Evolutionary conservation across 2,888 invertebrate genomes (phyloP).

Genomic region (Amphipoea lucens): DNA sequence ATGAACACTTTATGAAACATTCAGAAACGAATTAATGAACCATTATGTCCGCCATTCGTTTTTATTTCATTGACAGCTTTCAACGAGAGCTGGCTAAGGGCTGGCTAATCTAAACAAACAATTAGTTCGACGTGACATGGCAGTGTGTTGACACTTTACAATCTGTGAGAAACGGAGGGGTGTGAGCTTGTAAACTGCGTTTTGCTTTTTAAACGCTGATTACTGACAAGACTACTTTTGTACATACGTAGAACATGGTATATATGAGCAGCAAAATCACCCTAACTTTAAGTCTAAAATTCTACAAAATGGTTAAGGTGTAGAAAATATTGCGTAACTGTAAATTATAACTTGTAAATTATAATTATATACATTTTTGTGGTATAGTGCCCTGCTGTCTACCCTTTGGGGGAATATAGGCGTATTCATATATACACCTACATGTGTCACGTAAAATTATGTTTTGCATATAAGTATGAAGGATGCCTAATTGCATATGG

Average conservation of each 20-base stretch:
- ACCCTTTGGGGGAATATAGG: no score
- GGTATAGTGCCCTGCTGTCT: neutral
- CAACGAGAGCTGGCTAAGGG: slow-evolving; percentile 14
- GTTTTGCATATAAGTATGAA: neutral
- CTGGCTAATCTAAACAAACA: slow-evolving; percentile 57
- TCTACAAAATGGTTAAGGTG: neutral
- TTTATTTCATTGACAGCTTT: slow-evolving; percentile 52
- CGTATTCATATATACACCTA: neutral
- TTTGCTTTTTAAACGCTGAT: slow-evolving; percentile 30
- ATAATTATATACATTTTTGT: no score
- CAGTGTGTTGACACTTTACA: slow-evolving; percentile 56
- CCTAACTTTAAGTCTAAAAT: neutral
- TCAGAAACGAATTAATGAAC: slow-evolving; percentile 42
- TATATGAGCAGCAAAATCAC: neutral
- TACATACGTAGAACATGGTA: neutral
- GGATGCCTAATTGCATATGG: neutral
- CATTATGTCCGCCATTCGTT: slow-evolving; percentile 24
- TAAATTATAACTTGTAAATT: neutral
- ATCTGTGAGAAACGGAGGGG: slow-evolving; percentile 57
- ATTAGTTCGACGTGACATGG: slow-evolving; percentile 41
- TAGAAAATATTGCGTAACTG: neutral
- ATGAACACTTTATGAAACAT: slow-evolving; percentile 39
- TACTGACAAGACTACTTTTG: neutral
- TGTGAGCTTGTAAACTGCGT: slow-evolving; percentile 33
- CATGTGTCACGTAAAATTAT: neutral